Base-by-base conservation (phyloP, 2,797 vertebrate genomes). In the Chromobotia macracanthus region DNA sequence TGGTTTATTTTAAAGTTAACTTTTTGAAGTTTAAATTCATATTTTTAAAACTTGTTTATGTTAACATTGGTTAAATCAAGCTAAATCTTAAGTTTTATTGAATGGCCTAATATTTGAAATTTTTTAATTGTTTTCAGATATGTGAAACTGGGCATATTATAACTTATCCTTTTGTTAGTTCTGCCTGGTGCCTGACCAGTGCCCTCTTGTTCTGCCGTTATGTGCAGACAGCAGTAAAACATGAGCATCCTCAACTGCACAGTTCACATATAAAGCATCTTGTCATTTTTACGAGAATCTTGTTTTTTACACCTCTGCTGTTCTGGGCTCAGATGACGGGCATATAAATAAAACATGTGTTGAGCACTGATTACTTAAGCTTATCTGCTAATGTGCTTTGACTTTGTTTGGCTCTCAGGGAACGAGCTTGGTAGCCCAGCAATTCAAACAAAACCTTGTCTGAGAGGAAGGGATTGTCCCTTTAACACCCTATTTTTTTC, bases 201-300 rank as follows among this genome's bases (percentile, higher is more conserved):
- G 38, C 7, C 38, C 38, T 41, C 7, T 41, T 72, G 69, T 70
- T 75, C 46, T 31, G 38, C 16, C 56, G 50, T 82, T 87, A 84
- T 85, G 61, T 74, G 81, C 84, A 83, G 78, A 81, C 80, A 72
- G 88, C 86, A 41, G 48, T 81, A 19, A 85, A 85, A 88, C 87
- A 83, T 86, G 87, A 85, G 83, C 83, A 80, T 87, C 83, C 76
- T 87, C 83, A 84, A 87, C 89, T 88, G 84, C 86, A 90, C 75
- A 86, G 83, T 89, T 92, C 89, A 91, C 92, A 90, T 89, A 91
- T 91, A 91, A 91, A 92, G 88, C 88, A 90, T 75, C 82, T 75
- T 90, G 89, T 88, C 91, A 89, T 91, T 89, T 90, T 90, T 89
- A 90, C 87, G 86, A 87, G 87, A 85, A 83, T 88, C 72, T 89